phyloP scores from a whole-genome alignment of 53 echinoderm and acorn worm species.

The Holothuria leucospilota region DNA sequence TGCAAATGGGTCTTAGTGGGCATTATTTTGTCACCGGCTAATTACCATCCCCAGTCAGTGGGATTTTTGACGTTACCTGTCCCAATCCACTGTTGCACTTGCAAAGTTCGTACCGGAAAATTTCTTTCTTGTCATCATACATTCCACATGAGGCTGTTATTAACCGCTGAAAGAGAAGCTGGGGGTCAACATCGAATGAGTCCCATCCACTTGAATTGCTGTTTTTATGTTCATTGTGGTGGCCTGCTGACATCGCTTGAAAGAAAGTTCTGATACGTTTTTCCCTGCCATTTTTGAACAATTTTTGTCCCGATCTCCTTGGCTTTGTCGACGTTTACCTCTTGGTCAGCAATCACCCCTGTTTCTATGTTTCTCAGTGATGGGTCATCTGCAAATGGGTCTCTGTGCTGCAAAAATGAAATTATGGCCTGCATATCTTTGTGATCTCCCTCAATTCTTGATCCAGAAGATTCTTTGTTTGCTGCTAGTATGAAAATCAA shows the following conservation, averaged over 20 bases:
- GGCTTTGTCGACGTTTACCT: slow-evolving; percentile 33
- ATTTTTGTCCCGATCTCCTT: neutral
- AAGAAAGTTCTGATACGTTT: neutral
- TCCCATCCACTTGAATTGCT: slow-evolving; percentile 4
- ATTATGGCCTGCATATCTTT: slow-evolving; percentile 18
- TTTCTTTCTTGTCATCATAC: slow-evolving; percentile 1
- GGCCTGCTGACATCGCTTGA: slow-evolving; percentile 14
- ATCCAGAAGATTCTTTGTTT: slow-evolving; percentile 30
- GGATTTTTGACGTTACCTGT: neutral
- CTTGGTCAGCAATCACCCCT: slow-evolving; percentile 29
- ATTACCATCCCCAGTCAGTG: slow-evolving; percentile 25
- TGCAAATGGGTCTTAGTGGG: neutral
- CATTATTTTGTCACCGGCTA: neutral
- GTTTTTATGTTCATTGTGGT: slow-evolving; percentile 24
- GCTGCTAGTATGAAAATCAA: slow-evolving; percentile 35
- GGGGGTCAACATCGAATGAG: slow-evolving; percentile 31
- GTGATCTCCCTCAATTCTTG: slow-evolving; percentile 24
- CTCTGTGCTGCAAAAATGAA: slow-evolving; percentile 23
- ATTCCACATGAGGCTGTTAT: neutral
- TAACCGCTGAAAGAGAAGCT: slow-evolving; percentile 53
- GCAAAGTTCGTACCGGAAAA: slow-evolving; percentile 31
- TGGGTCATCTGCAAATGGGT: slow-evolving; percentile 49
- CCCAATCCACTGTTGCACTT: slow-evolving; percentile 54
- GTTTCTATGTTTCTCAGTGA: slow-evolving; percentile 36
- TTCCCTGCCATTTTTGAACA: slow-evolving; percentile 36